Conservation (phyloP, 2,797 vertebrate species). For the Nothura maculosa region DNA sequence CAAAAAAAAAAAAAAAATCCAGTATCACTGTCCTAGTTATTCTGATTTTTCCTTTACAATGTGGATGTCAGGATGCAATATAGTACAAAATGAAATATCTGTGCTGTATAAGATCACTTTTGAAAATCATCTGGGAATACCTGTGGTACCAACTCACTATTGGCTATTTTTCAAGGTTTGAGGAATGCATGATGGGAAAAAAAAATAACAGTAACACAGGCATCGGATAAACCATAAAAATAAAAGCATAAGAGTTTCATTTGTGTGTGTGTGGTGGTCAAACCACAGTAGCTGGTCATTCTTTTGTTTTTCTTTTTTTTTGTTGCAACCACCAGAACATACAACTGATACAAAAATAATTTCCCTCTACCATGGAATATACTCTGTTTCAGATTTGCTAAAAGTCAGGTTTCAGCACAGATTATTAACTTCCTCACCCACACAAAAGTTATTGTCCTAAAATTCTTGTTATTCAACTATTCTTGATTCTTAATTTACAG, state of each 20-base stretch:
- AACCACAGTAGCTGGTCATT: not conserved
- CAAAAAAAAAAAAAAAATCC: not conserved
- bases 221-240: not conserved
- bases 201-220: not conserved
- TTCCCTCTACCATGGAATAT: accelerated
- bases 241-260: not conserved
- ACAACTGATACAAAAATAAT: not conserved
- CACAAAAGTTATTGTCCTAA: accelerated
- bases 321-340: not conserved
- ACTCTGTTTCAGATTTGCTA: not conserved
- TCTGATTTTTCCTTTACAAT: not conserved
- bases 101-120: accelerated
- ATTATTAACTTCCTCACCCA: not conserved
- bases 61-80: not conserved
- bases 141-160: not conserved
- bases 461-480: accelerated
- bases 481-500: not conserved
- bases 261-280: not conserved
- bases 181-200: not conserved
- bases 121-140: not conserved
- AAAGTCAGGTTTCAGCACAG: not conserved
- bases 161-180: not conserved
- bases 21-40: not conserved
- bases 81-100: accelerated
- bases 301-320: not conserved